phyloP scores from a whole-genome alignment of 2,888 invertebrate species.

The Microchrysa polita region DNA sequence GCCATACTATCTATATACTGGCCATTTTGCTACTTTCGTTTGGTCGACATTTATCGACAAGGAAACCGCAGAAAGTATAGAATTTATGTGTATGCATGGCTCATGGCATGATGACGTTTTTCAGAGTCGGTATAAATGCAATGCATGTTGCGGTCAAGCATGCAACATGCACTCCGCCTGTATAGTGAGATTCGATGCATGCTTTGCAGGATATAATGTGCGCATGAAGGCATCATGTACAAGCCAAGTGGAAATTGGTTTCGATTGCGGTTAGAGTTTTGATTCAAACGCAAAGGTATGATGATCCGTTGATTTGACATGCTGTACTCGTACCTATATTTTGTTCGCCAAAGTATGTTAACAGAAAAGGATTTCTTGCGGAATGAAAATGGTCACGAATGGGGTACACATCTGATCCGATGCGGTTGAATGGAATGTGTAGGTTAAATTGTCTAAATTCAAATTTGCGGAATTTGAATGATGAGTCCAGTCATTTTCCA shows the following conservation, averaged over 20 bases:
- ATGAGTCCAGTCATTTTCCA: too few relatives aligned
- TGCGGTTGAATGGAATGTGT: too few relatives aligned
- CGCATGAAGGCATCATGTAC: not conserved
- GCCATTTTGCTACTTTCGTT: conserved; percentile 20
- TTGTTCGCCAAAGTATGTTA: too few relatives aligned
- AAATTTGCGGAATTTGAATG: too few relatives aligned
- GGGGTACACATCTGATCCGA: too few relatives aligned
- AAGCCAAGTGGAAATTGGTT: not conserved
- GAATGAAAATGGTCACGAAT: too few relatives aligned
- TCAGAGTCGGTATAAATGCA: not conserved
- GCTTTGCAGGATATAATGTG: not conserved
- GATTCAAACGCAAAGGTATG: not conserved
- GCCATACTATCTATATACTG: too few relatives aligned
- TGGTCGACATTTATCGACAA: conserved; percentile 36
- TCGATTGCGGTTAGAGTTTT: not conserved
- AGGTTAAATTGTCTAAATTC: too few relatives aligned
- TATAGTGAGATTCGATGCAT: not conserved
- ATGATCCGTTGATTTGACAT: too few relatives aligned
- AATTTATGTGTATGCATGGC: conserved; percentile 19
- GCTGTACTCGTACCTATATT: too few relatives aligned
- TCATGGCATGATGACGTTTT: not conserved
- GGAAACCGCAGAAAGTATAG: conserved; percentile 37
- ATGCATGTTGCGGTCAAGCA: conserved; percentile 33
- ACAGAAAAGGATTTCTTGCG: too few relatives aligned
- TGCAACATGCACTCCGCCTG: conserved; percentile 2